Evolutionary conservation across 2,113 vertebrate genomes (phyloP), one percentile per base, ranked within the genome.

Genomic region (Aptenodytes patagonicus): DNA sequence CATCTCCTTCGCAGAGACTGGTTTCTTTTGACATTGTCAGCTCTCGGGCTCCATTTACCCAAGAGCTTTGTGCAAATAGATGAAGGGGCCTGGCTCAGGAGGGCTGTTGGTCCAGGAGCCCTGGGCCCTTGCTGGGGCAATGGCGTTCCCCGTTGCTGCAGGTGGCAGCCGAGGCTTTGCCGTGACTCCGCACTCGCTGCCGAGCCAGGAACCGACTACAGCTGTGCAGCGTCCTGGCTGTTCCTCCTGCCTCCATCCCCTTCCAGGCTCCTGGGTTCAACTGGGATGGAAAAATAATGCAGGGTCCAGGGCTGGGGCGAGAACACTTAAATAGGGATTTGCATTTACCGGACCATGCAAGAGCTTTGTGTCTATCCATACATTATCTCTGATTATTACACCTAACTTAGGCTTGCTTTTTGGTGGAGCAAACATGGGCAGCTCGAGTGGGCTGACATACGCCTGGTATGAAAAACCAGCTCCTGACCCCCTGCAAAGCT

Each of bases 291-390:
- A 42, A 64, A 54, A 32, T 9, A n/a, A 22, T 1, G 18, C 44
- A 9, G 42, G 25, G 60, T 4, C 22, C 86, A 12, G 29, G 52
- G 24, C 18, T 57, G 58, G 26, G n/a, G 49, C 0, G 7, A 60
- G 60, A 36, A 20, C n/a, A 8, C 18, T 40, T 26, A 28, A 22
- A 0, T 1, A 9, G 55, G 42, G 49, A 22, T n/a, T 13, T 62
- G 38, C 44, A 11, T 28, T 5, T 8, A 17, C 8, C 2, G 1
- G 32, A 11, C 31, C 26, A 5, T 1, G 13, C 1, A 1, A 54
- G 80, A 1, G 4, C 64, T 40, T 29, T 29, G 36, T 12, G 46
- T 44, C 54, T 49, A 3, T 22, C 49, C 77, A 11, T 1, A 1
- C 11, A 5, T 4, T 2, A 8, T 22, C 70, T 21, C 26, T 13